phyloP scores from a whole-genome alignment of 2,888 invertebrate genomes.

The Iphiclides podalirius region DNA sequence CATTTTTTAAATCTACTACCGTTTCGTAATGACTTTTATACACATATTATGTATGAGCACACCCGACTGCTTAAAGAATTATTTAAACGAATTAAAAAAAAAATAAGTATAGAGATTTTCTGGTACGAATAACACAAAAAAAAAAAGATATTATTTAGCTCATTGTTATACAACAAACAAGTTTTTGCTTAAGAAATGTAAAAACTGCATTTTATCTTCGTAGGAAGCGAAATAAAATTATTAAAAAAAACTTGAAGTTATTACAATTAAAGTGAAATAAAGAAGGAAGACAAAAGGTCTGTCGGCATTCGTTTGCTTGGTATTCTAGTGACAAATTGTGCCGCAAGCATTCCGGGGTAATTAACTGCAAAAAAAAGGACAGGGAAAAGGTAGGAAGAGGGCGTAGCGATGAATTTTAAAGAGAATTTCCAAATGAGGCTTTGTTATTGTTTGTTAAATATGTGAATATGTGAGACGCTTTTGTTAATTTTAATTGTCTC shows the following conservation, averaged over 20 bases:
- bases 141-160: no score
- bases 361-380: slow-evolving; percentile 20
- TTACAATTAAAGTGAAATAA: slow-evolving; percentile 1
- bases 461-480: no score
- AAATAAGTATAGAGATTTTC: no score
- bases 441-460: slow-evolving; percentile 5
- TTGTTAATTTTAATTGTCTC: no score
- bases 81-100: no score
- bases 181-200: neutral
- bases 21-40: no score
- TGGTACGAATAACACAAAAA: no score
- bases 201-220: neutral
- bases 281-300: slow-evolving; percentile 1
- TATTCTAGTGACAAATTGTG: slow-evolving; percentile 20
- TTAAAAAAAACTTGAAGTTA: neutral
- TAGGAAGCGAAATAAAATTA: neutral
- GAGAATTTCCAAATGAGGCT: slow-evolving; percentile 15
- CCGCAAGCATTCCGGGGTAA: slow-evolving; percentile 19
- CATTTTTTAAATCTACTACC: no score
- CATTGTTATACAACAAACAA: neutral
- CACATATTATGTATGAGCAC: no score
- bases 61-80: no score
- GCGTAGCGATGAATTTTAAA: slow-evolving; percentile 22
- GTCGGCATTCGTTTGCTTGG: slow-evolving; percentile 14
- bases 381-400: slow-evolving; percentile 18